These are phyloP conservation scores for Odocoileus hemionus DNA, from an alignment of 2,113 vertebrate species.

Conservation along the genomic window DNA sequence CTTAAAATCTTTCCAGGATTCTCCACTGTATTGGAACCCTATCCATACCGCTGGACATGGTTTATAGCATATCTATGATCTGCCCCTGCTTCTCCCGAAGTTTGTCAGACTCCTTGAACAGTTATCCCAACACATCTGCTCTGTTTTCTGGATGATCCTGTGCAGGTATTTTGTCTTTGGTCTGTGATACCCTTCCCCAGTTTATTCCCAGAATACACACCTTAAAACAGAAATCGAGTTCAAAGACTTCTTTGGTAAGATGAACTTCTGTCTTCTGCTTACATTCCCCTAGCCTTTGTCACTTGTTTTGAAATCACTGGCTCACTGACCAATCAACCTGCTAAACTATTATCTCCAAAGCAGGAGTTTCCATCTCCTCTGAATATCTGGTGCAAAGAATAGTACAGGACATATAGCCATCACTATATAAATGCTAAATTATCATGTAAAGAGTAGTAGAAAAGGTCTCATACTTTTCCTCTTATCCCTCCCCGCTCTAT, in stretches of 20 bases:
- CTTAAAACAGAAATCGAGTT: not conserved
- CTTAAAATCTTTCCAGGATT: not conserved
- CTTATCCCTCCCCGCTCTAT: accelerated
- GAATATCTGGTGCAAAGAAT: not conserved
- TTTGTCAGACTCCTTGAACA: not conserved
- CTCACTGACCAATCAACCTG: not conserved
- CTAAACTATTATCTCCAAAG: not conserved
- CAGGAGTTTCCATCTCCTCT: not conserved
- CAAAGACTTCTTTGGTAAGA: not conserved
- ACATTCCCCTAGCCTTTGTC: not conserved
- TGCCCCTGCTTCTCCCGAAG: not conserved
- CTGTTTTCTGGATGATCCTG: not conserved
- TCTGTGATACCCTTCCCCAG: not conserved
- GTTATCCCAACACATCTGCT: not conserved
- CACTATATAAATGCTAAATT: not conserved
- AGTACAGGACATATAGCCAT: not conserved
- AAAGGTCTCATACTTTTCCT: not conserved
- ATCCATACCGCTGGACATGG: accelerated
- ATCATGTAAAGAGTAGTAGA: not conserved
- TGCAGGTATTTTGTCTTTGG: not conserved
- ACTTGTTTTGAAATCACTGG: not conserved
- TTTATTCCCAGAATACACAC: not conserved
- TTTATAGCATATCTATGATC: not conserved
- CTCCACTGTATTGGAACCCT: not conserved
- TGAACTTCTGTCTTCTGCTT: not conserved